phyloP scores from a whole-genome alignment of 2,888 invertebrate species.

The Calliscelio sp. region DNA sequence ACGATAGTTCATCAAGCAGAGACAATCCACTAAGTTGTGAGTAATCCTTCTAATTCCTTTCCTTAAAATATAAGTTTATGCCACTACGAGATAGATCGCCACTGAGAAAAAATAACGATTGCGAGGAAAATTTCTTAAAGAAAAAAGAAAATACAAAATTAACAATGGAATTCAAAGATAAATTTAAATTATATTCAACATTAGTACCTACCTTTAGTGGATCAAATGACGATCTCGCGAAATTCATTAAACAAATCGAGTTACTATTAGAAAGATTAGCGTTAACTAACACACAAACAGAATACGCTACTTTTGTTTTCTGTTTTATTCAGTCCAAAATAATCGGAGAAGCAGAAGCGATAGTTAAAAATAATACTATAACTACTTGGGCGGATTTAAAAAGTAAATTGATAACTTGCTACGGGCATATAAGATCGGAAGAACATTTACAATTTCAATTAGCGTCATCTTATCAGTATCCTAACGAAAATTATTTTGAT shows the following conservation, averaged over 20 bases:
- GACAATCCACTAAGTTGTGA: no score
- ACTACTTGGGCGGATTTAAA: slow-evolving; percentile 5
- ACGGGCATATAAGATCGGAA: slow-evolving; percentile 22
- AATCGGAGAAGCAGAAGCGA: slow-evolving; percentile 7
- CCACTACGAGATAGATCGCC: no score
- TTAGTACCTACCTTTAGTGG: neutral
- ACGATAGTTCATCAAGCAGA: no score
- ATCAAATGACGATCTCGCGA: slow-evolving; percentile 5
- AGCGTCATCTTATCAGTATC: neutral
- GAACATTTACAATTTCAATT: slow-evolving; percentile 29
- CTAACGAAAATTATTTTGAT: slow-evolving; percentile 4
- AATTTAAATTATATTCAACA: neutral
- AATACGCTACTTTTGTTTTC: slow-evolving; percentile 8
- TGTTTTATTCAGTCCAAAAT: slow-evolving; percentile 22
- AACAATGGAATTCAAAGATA: neutral
- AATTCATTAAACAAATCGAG: slow-evolving; percentile 8
- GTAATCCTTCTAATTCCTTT: no score
- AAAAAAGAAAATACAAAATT: neutral
- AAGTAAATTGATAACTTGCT: slow-evolving; percentile 19
- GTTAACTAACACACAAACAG: neutral
- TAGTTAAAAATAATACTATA: slow-evolving; percentile 8
- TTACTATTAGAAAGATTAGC: neutral
- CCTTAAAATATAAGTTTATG: neutral
- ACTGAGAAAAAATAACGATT: no score
- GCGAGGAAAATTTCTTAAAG: no score